A percentile compares a stretch with the other conserved stretches of the same genome.
Conservation (phyloP, 2,888 invertebrate species). For the Morpho achilles region DNA sequence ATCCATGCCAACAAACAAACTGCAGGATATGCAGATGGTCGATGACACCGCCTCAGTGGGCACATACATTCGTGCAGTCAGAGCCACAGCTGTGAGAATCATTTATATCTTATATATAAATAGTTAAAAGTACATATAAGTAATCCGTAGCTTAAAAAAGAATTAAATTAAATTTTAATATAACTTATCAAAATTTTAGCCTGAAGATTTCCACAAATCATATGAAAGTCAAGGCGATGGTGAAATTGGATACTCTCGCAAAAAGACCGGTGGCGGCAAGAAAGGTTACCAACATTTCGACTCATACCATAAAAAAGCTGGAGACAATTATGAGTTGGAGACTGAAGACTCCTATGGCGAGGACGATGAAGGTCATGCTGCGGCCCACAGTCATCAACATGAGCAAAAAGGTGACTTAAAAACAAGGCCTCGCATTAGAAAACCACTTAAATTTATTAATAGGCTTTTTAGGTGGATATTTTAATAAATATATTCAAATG, state of each 20-base stretch:
- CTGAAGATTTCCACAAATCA: slow-evolving; percentile 75
- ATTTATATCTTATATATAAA: neutral
- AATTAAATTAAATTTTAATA: neutral
- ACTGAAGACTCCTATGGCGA: slow-evolving; percentile 83
- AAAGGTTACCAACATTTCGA: slow-evolving; percentile 86
- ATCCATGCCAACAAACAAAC: slow-evolving; percentile 44
- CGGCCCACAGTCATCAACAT: slow-evolving; percentile 58
- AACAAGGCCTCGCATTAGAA: slow-evolving; percentile 40
- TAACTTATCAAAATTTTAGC: slow-evolving; percentile 33
- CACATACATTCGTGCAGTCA: slow-evolving; percentile 77
- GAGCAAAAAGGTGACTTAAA: slow-evolving; percentile 57
- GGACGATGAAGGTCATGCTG: slow-evolving; percentile 70
- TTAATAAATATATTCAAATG: slow-evolving; percentile 29
- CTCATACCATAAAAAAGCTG: slow-evolving; percentile 85
- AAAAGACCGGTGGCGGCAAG: slow-evolving; percentile 82
- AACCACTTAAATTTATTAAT: slow-evolving; percentile 49
- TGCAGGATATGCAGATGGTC: slow-evolving; percentile 58
- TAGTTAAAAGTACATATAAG: too few species aligned
- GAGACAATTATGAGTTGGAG: slow-evolving; percentile 85
- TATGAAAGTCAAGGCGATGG: slow-evolving; percentile 82
- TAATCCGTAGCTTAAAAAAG: neutral
- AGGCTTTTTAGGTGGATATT: slow-evolving; percentile 47
- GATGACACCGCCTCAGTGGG: slow-evolving; percentile 78
- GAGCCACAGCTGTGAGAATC: slow-evolving; percentile 69
- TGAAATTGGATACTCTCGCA: slow-evolving; percentile 82